A percentile compares a stretch with the other conserved stretches of the same genome.
phyloP scores from a whole-genome alignment of 1,140 invertebrate genomes.

The Philotrypesis tridentata region DNA sequence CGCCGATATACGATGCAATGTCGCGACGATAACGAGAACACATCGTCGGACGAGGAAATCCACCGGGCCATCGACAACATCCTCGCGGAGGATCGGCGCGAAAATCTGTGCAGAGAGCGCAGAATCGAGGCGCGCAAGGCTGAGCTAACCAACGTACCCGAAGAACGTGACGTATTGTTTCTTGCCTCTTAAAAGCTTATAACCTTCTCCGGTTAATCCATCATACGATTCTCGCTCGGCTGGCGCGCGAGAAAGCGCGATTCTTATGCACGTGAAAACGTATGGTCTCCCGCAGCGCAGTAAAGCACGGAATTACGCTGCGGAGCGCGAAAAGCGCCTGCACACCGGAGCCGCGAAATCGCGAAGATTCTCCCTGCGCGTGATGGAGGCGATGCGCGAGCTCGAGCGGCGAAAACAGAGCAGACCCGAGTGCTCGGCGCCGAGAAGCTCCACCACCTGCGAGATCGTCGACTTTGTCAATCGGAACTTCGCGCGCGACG shows the following conservation, averaged over 20 bases:
- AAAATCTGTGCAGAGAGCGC: background rate
- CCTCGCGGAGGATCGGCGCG: conserved; percentile 44
- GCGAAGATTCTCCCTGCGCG: conserved; percentile 56
- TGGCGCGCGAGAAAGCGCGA: no score
- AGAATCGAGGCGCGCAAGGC: background rate
- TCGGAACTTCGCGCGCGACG: conserved; percentile 54
- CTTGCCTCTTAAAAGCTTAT: no score
- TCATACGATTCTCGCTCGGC: no score
- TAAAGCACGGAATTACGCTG: background rate
- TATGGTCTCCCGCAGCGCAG: background rate
- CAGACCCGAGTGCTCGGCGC: background rate
- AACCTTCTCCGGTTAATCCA: no score
- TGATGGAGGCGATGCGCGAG: conserved; percentile 60
- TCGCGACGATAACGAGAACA: background rate
- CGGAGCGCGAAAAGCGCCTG: conserved; percentile 10
- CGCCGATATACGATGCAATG: conserved; percentile 34
- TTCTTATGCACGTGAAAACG: background rate
- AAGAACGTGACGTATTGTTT: conserved; percentile 44
- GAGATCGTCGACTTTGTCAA: conserved; percentile 58
- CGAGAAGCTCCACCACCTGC: conserved; percentile 5
- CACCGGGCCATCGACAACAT: conserved; percentile 48
- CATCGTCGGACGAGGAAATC: conserved; percentile 42
- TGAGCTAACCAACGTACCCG: background rate
- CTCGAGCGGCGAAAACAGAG: conserved; percentile 44
- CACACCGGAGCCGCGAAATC: conserved; percentile 49